Evolutionary conservation across 2,888 invertebrate species (phyloP).

Genomic region (Adelphocoris suturalis): DNA sequence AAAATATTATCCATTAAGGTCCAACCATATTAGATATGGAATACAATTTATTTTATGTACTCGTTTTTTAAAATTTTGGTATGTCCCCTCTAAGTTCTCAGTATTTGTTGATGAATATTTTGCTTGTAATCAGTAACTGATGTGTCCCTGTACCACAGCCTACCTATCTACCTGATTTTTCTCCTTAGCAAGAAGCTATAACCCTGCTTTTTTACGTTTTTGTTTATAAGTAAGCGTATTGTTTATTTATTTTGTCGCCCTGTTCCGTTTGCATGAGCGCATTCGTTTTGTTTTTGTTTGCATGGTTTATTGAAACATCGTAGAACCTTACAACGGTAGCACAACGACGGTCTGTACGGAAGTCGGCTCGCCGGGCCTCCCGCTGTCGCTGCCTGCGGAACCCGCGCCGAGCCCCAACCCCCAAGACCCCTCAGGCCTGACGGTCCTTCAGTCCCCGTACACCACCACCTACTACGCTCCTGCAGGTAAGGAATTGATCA

Average conservation of each 20-base stretch:
- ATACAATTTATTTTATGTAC: too few relatives aligned
- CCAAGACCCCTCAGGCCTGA: conserved; percentile 79
- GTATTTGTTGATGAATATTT: too few relatives aligned
- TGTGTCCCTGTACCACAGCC: too few relatives aligned
- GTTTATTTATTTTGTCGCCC: conserved; percentile 65
- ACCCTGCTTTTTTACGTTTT: conserved; percentile 19
- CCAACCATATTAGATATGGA: too few relatives aligned
- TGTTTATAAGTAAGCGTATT: conserved; percentile 43
- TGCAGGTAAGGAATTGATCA: conserved; percentile 75
- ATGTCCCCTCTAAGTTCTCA: too few relatives aligned
- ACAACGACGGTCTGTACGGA: conserved; percentile 78
- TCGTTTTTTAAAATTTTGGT: too few relatives aligned
- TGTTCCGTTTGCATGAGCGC: conserved; percentile 51
- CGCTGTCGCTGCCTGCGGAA: conserved; percentile 79
- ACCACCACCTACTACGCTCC: conserved; percentile 76
- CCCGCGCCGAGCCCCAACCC: conserved; percentile 76
- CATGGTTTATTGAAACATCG: conserved; percentile 70
- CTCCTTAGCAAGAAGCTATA: not conserved
- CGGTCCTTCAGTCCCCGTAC: conserved; percentile 79
- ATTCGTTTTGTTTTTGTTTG: conserved; percentile 58
- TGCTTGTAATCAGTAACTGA: too few relatives aligned
- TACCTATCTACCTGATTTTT: not conserved
- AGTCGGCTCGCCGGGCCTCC: conserved; percentile 80
- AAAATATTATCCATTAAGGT: too few relatives aligned
- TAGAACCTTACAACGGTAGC: conserved; percentile 76